Evolutionary conservation across 2,888 invertebrate species (phyloP).

Genomic region (Falcaria lacertinaria): DNA sequence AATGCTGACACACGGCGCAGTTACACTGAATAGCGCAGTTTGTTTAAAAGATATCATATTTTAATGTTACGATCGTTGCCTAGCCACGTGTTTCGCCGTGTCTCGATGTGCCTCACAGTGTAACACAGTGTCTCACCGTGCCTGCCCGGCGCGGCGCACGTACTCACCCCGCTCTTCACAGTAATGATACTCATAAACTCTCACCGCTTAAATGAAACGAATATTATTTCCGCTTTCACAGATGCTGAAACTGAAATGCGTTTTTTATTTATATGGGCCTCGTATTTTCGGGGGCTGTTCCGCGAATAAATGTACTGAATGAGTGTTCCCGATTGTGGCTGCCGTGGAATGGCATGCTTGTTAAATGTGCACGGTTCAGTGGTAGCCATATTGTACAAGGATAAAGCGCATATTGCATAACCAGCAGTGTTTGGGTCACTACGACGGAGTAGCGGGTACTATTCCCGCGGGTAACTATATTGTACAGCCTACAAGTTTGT

Average conservation of each 20-base stretch:
- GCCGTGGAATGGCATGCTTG: neutral
- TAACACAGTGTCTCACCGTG: no score
- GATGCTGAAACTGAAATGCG: conserved; percentile 14
- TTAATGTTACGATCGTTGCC: no score
- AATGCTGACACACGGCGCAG: neutral
- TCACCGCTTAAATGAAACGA: conserved; percentile 13
- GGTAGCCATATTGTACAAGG: no score
- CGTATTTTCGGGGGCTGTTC: conserved; percentile 1
- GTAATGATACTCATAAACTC: conserved; percentile 15
- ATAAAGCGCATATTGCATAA: no score
- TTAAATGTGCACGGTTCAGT: neutral
- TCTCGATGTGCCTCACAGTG: no score
- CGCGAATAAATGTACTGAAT: neutral
- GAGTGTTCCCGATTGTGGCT: neutral
- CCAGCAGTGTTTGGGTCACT: no score
- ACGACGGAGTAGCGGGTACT: no score
- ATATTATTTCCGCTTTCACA: conserved; percentile 16
- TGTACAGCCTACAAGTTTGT: no score
- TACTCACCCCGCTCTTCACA: conserved; percentile 4
- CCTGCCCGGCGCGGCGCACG: neutral
- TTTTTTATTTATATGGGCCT: conserved; percentile 14
- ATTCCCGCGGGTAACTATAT: no score
- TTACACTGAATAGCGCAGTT: no score
- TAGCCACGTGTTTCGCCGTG: no score
- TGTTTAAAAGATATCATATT: no score